These are phyloP conservation scores for Synanthedon andrenaeformis DNA, from an alignment of 2,888 invertebrate species.

Conservation along the genomic window DNA sequence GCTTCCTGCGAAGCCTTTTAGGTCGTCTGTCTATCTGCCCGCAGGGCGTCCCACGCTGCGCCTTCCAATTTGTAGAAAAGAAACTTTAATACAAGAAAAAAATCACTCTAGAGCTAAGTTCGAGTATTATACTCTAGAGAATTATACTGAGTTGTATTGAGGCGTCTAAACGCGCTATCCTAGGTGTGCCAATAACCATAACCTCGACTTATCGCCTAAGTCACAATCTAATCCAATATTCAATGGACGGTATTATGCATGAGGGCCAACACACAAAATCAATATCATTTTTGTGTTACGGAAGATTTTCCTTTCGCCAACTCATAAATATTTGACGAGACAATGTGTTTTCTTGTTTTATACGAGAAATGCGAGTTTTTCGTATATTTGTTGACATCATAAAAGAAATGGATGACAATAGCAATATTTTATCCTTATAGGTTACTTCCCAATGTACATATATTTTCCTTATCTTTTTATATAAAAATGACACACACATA, in stretches of 20 bases:
- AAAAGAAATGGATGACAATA: not conserved
- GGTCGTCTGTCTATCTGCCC: no score
- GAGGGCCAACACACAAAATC: constrained; percentile 53
- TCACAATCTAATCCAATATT: constrained; percentile 44
- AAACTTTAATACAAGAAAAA: no score
- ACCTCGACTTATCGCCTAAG: not conserved
- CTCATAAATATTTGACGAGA: constrained; percentile 57
- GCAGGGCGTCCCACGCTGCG: no score
- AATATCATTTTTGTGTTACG: constrained; percentile 50
- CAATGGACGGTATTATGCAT: constrained; percentile 54
- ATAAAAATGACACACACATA: no score
- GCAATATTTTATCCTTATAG: not conserved
- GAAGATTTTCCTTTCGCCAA: constrained; percentile 42
- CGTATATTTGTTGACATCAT: not conserved
- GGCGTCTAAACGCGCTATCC: no score
- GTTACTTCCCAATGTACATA: not conserved
- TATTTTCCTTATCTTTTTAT: not conserved
- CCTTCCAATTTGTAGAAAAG: no score
- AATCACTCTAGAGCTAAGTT: no score
- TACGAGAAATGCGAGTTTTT: not conserved
- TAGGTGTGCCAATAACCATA: no score
- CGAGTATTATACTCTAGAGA: no score
- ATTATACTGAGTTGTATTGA: no score
- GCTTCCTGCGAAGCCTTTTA: no score
- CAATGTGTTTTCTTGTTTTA: constrained; percentile 23